These are phyloP conservation scores for Bothrops alternatus DNA, from an alignment of 2,797 vertebrate genomes.

Conservation along the genomic window DNA sequence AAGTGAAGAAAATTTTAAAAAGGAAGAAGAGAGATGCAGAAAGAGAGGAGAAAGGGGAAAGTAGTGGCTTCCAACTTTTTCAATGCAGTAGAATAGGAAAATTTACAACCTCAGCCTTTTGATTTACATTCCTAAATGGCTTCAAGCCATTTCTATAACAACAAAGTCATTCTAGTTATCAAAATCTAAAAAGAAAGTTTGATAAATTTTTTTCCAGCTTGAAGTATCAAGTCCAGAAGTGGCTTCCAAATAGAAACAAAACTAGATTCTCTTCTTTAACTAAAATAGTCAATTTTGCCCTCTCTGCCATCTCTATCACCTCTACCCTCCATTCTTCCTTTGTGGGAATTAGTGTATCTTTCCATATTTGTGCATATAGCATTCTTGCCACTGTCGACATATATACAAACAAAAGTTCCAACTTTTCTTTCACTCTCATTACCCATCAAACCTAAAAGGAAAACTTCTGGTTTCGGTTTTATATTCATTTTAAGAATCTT, in stretches of 20 bases:
- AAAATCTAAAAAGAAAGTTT: background rate
- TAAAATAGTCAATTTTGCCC: background rate
- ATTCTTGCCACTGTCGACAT: background rate
- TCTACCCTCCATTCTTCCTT: background rate
- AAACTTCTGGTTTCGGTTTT: background rate
- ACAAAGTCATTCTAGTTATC: background rate
- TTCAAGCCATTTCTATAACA: background rate
- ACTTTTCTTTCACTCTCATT: background rate
- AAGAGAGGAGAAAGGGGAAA: background rate
- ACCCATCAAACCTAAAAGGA: background rate
- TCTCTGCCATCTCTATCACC: background rate
- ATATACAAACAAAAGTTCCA: background rate
- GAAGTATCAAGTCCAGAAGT: background rate
- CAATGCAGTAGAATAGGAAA: background rate
- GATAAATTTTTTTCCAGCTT: background rate
- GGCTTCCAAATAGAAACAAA: background rate
- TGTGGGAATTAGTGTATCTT: background rate
- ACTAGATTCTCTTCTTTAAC: background rate
- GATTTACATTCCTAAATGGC: background rate
- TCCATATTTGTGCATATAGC: background rate
- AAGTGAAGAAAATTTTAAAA: background rate
- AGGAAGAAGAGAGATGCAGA: background rate
- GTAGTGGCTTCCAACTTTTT: background rate
- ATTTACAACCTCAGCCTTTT: background rate
- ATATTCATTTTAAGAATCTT: background rate